phyloP scores from a whole-genome alignment of 1,140 invertebrate genomes.

The Drosophila pallidifrons region DNA sequence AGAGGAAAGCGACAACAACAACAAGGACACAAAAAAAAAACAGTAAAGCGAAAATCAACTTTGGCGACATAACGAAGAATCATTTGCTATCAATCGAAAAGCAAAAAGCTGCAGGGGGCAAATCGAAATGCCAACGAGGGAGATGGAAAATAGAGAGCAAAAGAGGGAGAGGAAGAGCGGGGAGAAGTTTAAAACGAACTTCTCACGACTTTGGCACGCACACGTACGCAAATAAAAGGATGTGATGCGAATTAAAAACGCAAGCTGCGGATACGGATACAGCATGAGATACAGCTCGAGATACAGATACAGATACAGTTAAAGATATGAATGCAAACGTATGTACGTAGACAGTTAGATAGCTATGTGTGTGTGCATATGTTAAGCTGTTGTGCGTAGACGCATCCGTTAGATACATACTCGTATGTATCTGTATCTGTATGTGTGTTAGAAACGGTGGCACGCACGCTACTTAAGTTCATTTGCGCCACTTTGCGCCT shows the following conservation, averaged over 20 bases:
- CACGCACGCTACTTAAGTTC: slow-evolving; percentile 76
- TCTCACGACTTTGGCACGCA: slow-evolving; percentile 38
- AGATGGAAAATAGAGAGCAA: neutral
- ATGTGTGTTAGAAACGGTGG: slow-evolving; percentile 24
- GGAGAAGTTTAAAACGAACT: slow-evolving; percentile 17
- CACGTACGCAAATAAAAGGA: slow-evolving; percentile 80
- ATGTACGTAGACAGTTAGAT: too few relatives aligned
- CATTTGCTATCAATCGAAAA: slow-evolving; percentile 70
- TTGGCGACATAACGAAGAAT: slow-evolving; percentile 69
- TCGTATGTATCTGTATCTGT: neutral
- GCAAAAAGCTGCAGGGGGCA: slow-evolving; percentile 7
- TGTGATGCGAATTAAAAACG: slow-evolving; percentile 79
- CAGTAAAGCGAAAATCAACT: slow-evolving; percentile 62
- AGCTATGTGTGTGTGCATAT: slow-evolving; percentile 11
- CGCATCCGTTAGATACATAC: slow-evolving; percentile 47
- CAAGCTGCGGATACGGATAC: slow-evolving; percentile 32
- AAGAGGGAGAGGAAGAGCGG: neutral
- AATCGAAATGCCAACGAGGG: slow-evolving; percentile 7
- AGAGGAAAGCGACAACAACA: neutral
- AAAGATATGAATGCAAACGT: slow-evolving; percentile 5
- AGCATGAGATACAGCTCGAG: slow-evolving; percentile 32
- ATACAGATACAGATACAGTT: slow-evolving; percentile 26
- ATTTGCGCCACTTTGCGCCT: slow-evolving; percentile 76
- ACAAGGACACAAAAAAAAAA: neutral
- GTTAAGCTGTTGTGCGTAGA: slow-evolving; percentile 14